A percentile compares a stretch with the other conserved stretches of the same genome.
phyloP scores from a whole-genome alignment of 2,888 invertebrate genomes.

The Dicycla oo region DNA sequence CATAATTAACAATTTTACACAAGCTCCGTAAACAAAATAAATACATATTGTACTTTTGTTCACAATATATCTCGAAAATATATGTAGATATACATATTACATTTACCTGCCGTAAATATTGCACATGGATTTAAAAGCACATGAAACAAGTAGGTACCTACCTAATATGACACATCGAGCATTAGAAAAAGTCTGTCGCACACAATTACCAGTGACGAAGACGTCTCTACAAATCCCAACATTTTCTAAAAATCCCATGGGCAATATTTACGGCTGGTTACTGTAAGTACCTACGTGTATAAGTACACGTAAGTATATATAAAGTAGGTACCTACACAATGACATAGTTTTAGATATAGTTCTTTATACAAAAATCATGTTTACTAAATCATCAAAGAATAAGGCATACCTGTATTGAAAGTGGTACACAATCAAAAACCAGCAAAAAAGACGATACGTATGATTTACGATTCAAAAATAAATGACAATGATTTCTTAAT shows the following conservation, averaged over 20 bases:
- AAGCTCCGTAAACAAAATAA: slow-evolving; percentile 20
- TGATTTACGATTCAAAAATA: slow-evolving; percentile 33
- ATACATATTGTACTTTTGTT: slow-evolving; percentile 48
- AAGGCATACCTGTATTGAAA: not conserved
- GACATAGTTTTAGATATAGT: not conserved
- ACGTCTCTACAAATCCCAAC: no score
- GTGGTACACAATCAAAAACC: not conserved
- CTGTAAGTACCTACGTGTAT: no score
- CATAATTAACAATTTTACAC: slow-evolving; percentile 23
- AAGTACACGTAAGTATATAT: no score
- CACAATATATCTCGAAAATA: slow-evolving; percentile 24
- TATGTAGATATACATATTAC: slow-evolving; percentile 2
- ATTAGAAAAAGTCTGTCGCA: no score
- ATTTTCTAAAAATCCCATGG: no score
- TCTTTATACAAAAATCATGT: not conserved
- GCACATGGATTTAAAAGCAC: no score
- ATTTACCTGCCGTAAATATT: no score
- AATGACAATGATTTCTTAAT: slow-evolving; percentile 83
- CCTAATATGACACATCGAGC: no score
- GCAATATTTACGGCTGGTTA: no score
- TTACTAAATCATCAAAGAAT: not conserved
- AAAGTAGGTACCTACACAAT: not conserved
- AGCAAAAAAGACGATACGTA: not conserved
- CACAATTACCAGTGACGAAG: no score
- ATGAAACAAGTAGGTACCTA: not conserved